Percentiles rank a stretch among this genome's conserved stretches.
These are phyloP conservation scores for Willowsia nigromaculata DNA, from an alignment of 2,888 invertebrate genomes.

Conservation along the genomic window DNA sequence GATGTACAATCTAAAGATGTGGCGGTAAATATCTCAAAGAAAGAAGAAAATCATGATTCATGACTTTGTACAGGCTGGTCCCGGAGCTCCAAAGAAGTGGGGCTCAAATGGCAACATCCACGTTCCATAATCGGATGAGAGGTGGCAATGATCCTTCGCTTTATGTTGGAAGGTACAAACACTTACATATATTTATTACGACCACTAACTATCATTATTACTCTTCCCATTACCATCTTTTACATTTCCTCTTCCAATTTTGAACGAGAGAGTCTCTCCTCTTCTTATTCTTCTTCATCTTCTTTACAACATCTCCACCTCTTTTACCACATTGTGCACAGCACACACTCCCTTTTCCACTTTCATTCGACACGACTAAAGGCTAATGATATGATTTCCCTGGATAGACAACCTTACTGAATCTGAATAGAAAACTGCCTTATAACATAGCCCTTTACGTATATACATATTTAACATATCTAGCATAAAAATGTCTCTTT, in stretches of 20 bases:
- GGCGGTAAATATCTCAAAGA: slow-evolving; percentile 61
- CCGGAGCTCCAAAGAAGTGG: slow-evolving; percentile 78
- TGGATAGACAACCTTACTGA: slow-evolving; percentile 4
- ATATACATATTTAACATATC: not conserved
- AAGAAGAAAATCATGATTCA: slow-evolving; percentile 69
- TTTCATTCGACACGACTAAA: slow-evolving; percentile 38
- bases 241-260: slow-evolving; percentile 59
- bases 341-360: slow-evolving; percentile 10
- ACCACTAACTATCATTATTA: slow-evolving; percentile 55
- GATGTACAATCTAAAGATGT: slow-evolving; percentile 40
- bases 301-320: slow-evolving; percentile 12
- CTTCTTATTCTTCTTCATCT: slow-evolving; percentile 7
- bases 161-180: slow-evolving; percentile 77
- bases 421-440: not conserved
- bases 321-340: not conserved
- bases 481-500: not conserved
- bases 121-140: slow-evolving; percentile 78
- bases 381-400: slow-evolving; percentile 63
- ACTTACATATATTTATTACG: slow-evolving; percentile 38
- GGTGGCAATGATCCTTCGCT: slow-evolving; percentile 78
- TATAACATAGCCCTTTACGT: not conserved
- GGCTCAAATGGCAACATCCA: slow-evolving; percentile 77
- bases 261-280: slow-evolving; percentile 48
- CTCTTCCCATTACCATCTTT: slow-evolving; percentile 53
- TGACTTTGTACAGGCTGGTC: slow-evolving; percentile 74